Evolutionary conservation across 2,888 invertebrate genomes (phyloP).

Genomic region (Tetragnatha montana): DNA sequence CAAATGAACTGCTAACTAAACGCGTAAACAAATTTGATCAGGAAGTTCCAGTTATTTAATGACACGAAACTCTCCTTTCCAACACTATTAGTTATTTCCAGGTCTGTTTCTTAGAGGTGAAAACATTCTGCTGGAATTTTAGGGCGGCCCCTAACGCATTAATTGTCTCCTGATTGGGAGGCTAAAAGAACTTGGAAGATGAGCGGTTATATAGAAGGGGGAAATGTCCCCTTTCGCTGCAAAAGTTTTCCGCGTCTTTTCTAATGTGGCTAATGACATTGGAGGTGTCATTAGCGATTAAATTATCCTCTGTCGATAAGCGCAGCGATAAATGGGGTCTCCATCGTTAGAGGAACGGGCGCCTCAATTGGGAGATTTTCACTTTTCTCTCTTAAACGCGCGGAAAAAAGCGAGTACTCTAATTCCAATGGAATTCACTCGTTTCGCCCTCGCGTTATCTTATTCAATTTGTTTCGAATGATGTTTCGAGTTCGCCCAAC

Average conservation of each 20-base stretch:
- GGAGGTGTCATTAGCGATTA: constrained; percentile 71
- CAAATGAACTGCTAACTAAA: too few relatives aligned
- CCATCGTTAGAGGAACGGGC: constrained; percentile 67
- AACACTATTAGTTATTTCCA: neutral
- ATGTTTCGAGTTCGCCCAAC: constrained; percentile 38
- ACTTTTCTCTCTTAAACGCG: constrained; percentile 56
- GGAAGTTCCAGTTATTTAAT: too few relatives aligned
- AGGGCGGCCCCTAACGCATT: constrained; percentile 48
- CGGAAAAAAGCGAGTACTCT: constrained; percentile 9
- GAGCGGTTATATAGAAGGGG: constrained; percentile 56
- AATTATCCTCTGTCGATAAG: constrained; percentile 70
- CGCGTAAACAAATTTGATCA: too few relatives aligned
- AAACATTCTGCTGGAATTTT: neutral
- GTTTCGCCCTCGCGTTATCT: constrained; percentile 25
- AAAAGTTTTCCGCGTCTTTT: constrained; percentile 68
- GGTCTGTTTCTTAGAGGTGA: neutral
- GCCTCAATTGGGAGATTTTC: constrained; percentile 66
- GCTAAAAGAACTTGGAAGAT: constrained; percentile 63
- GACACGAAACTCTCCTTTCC: too few relatives aligned
- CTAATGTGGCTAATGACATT: constrained; percentile 68
- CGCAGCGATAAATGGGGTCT: constrained; percentile 68
- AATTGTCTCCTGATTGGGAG: constrained; percentile 66
- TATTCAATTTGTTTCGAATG: constrained; percentile 43
- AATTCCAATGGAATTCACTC: constrained; percentile 38
- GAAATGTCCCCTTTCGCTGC: constrained; percentile 60